phyloP scores from a whole-genome alignment of 53 echinoderm and acorn worm genomes.

The Astropecten irregularis region DNA sequence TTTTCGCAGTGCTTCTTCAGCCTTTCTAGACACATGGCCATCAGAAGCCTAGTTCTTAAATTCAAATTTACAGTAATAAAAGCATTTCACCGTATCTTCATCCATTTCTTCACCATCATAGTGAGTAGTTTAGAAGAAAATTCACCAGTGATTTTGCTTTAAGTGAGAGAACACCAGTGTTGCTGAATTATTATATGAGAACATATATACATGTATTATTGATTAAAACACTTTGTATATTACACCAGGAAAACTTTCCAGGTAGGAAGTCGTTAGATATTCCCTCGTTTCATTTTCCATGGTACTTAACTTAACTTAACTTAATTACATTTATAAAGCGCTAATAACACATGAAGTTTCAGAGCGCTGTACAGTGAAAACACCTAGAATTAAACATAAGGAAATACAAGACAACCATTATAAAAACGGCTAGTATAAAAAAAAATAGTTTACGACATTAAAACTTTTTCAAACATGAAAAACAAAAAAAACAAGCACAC shows the following conservation, averaged over 20 bases:
- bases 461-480: too few relatives aligned
- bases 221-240: background rate
- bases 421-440: too few relatives aligned
- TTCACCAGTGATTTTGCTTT: background rate
- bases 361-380: too few relatives aligned
- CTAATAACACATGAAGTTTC: too few relatives aligned
- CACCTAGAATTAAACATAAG: too few relatives aligned
- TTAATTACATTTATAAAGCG: too few relatives aligned
- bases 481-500: too few relatives aligned
- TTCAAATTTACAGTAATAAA: conserved; percentile 22
- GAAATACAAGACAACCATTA: too few relatives aligned
- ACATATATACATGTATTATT: background rate
- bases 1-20: conserved; percentile 1
- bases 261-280: background rate
- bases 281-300: background rate
- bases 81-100: conserved; percentile 1
- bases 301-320: too few relatives aligned
- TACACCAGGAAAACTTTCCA: background rate
- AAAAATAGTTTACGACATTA: too few relatives aligned
- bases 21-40: background rate
- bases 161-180: background rate
- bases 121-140: background rate
- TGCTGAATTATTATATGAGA: background rate
- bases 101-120: conserved; percentile 4
- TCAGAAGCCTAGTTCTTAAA: background rate